phyloP scores from a whole-genome alignment of 2,888 invertebrate genomes.

The Coleophora flavipennella region DNA sequence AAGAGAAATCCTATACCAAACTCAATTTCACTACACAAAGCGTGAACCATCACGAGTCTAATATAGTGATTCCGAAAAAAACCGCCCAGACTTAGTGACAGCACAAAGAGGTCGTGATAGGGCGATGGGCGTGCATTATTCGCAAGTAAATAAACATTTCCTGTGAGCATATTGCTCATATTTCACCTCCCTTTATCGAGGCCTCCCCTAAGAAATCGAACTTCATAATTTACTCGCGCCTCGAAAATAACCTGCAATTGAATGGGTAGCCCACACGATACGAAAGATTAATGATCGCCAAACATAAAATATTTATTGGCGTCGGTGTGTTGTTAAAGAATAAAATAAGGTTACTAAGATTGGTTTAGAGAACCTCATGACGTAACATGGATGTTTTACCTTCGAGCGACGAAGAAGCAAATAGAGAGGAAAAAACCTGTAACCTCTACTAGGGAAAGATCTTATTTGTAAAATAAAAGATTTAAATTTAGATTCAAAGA shows the following conservation, averaged over 20 bases:
- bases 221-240: constrained; percentile 31
- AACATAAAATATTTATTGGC: constrained; percentile 32
- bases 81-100: constrained; percentile 3
- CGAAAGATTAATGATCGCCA: constrained; percentile 45
- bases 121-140: constrained; percentile 18
- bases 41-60: no score
- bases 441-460: no score
- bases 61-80: no score
- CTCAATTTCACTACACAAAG: no score
- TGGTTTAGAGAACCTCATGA: no score
- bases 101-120: constrained; percentile 11
- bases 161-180: constrained; percentile 18
- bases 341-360: no score
- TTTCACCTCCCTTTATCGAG: constrained; percentile 16
- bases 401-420: no score
- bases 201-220: constrained; percentile 21
- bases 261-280: constrained; percentile 33
- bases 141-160: constrained; percentile 27
- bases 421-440: no score
- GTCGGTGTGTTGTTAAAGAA: constrained; percentile 21
- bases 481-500: no score
- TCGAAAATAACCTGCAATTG: constrained; percentile 41
- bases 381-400: no score
- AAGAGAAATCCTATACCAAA: no score
- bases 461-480: no score